Evolutionary conservation across 2,797 vertebrate species (phyloP), one percentile per base, ranked within the genome.

Genomic region (Chaetodon trifasciatus): DNA sequence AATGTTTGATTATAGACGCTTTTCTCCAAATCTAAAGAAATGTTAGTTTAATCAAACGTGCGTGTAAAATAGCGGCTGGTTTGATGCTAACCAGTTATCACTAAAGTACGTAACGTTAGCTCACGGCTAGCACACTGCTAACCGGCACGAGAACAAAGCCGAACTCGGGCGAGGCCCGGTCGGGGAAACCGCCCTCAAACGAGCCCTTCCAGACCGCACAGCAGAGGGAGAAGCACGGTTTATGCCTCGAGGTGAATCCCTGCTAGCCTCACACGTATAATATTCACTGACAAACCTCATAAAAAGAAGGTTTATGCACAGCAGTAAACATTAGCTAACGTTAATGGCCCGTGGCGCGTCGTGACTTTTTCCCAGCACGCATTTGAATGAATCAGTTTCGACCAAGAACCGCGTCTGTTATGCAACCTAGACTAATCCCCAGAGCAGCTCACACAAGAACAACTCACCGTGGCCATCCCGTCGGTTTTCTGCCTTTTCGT

Each of bases 401-500:
- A 4, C 6, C 3, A 3, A 23, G 1, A 73, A 24, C 6, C 6
- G 16, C 1, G 37, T 17, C 40, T 4, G 11, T 28, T 12, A 17
- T 3, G 1, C 5, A 8, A 7, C 0, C 0, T 3, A 6, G n/a
- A 44, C 24, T 11, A 17, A 28, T 23, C 4, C 7, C 2, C 5
- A 1, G 1, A 0, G 23, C 0, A 1, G 16, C 13, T 1, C 2
- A 0, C 39, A 4, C 0, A 1, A 1, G 8, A 12, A 5, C 3
- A 1, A 75, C 89, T 94, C 83, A 93, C 93, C 86, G 91, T 89
- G 32, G 94, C 91, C 95, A 96, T 94, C 58, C 94, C 93, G 92
- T 95, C 95, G 91, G 97, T 99, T 94, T 98, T 98, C 89, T 96
- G 96, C 74, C 97, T 92, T 83, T 99, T 99, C 5, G 97, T 96